Evolutionary conservation across 2,888 invertebrate species (phyloP).

Genomic region (Criorhina ranunculi): DNA sequence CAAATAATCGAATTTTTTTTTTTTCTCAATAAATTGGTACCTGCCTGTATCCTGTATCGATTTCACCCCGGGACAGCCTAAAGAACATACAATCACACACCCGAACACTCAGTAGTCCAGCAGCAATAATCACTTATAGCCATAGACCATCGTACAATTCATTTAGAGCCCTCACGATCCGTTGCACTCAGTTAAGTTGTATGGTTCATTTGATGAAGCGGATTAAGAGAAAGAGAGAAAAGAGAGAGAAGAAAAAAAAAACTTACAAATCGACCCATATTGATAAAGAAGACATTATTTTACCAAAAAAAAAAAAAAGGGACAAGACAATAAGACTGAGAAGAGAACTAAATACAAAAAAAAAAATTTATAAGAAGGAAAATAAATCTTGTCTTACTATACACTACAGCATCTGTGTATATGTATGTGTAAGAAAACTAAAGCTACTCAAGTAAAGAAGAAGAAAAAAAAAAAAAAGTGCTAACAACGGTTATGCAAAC

Average conservation of each 20-base stretch:
- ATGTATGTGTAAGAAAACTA: no score
- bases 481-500: no score
- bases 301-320: neutral
- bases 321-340: neutral
- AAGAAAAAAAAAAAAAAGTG: no score
- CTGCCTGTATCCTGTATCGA: constrained; percentile 60
- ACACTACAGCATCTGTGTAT: no score
- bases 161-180: constrained; percentile 67
- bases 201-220: constrained; percentile 56
- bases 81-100: constrained; percentile 34
- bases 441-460: no score
- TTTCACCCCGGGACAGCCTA: constrained; percentile 41
- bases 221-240: constrained; percentile 30
- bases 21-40: constrained; percentile 46
- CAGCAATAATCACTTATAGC: constrained; percentile 47
- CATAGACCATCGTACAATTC: constrained; percentile 35
- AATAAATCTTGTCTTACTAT: neutral
- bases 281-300: constrained; percentile 49
- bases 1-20: constrained; percentile 64
- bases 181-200: constrained; percentile 68
- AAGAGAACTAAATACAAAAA: neutral
- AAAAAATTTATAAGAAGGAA: neutral
- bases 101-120: constrained; percentile 39
- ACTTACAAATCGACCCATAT: constrained; percentile 53
- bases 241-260: constrained; percentile 17